phyloP scores from a whole-genome alignment of 2,888 invertebrate genomes.

The Phyllotreta striolata region DNA sequence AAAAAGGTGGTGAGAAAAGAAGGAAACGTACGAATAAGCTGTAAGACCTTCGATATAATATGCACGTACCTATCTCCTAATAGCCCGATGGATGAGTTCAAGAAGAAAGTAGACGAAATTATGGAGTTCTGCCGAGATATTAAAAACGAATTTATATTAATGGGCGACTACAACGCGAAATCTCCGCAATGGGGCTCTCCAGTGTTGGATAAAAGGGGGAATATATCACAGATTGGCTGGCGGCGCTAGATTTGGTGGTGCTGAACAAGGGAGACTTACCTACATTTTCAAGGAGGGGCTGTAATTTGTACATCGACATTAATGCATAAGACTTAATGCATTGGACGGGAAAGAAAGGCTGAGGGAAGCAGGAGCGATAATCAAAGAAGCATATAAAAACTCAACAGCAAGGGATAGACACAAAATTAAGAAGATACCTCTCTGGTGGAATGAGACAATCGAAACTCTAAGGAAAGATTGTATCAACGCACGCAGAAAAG shows the following conservation, averaged over 20 bases:
- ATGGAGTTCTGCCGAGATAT: conserved; percentile 1
- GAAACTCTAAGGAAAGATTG: background rate
- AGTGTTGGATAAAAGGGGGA: conserved; percentile 15
- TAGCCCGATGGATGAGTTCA: conserved; percentile 6
- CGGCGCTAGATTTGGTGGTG: conserved; percentile 7
- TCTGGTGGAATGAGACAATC: background rate
- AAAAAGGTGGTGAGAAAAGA: background rate
- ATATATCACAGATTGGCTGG: conserved; percentile 17
- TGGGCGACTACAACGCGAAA: conserved; percentile 31
- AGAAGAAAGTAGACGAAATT: conserved; percentile 2
- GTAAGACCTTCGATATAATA: background rate
- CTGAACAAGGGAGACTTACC: conserved; percentile 14
- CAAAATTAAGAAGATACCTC: background rate
- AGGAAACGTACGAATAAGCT: conserved; percentile 1
- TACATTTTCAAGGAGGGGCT: conserved; percentile 21
- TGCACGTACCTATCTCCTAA: conserved; percentile 22
- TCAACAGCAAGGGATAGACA: background rate
- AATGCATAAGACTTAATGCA: background rate
- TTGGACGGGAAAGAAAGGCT: background rate
- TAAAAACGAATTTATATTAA: background rate
- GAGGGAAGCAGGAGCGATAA: background rate
- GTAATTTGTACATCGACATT: conserved; percentile 15
- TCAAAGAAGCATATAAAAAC: background rate
- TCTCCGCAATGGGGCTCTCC: conserved; percentile 26
- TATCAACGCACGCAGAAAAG: background rate